Evolutionary conservation across 2,888 invertebrate species (phyloP).

Genomic region (Volucella bombylans): DNA sequence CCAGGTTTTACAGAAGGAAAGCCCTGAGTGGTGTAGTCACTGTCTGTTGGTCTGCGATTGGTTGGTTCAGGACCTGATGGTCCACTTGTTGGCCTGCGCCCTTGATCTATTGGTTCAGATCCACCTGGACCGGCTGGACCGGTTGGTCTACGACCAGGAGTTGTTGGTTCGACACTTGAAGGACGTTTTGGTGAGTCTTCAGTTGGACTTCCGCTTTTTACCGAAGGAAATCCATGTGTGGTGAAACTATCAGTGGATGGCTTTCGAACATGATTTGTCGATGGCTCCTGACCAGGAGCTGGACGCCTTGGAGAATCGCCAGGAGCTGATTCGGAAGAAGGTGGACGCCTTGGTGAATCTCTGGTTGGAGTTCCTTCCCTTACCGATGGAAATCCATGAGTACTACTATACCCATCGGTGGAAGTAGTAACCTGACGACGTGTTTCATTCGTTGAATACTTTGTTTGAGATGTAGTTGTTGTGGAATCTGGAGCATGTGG

Average conservation of each 20-base stretch:
- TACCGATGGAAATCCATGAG: slow-evolving; percentile 75
- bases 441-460: slow-evolving; percentile 67
- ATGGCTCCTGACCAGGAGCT: slow-evolving; percentile 44
- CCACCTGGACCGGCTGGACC: neutral
- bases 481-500: slow-evolving; percentile 12
- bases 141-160: slow-evolving; percentile 35
- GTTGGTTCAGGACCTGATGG: neutral
- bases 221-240: slow-evolving; percentile 72
- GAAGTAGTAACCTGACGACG: slow-evolving; percentile 58
- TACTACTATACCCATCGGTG: slow-evolving; percentile 53
- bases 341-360: slow-evolving; percentile 48
- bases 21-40: slow-evolving; percentile 77
- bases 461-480: slow-evolving; percentile 33
- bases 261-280: slow-evolving; percentile 33
- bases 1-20: slow-evolving; percentile 77
- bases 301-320: slow-evolving; percentile 45
- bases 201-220: slow-evolving; percentile 45
- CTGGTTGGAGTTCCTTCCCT: slow-evolving; percentile 63
- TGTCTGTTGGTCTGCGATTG: slow-evolving; percentile 44
- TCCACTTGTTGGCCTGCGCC: neutral
- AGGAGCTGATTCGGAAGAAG: slow-evolving; percentile 22
- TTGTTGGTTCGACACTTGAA: slow-evolving; percentile 24
- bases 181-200: slow-evolving; percentile 52
- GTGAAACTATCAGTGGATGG: slow-evolving; percentile 59
- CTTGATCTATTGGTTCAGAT: neutral